phyloP scores from a whole-genome alignment of 2,888 invertebrate species.

The Amiota minor region DNA sequence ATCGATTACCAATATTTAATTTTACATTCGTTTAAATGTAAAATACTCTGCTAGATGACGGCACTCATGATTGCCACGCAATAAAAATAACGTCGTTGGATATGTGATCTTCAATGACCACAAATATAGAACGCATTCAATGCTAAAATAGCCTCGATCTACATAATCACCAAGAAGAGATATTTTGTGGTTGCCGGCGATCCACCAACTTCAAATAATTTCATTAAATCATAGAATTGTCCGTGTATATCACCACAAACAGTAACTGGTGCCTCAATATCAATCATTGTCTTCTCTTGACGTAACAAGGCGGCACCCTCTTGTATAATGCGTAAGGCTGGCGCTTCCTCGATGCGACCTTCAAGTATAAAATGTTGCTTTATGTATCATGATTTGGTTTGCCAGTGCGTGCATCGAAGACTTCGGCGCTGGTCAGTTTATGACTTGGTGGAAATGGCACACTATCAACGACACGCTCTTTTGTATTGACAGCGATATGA shows the following conservation, averaged over 20 bases:
- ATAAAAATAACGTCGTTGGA: conserved; percentile 97
- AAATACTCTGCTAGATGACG: conserved; percentile 99
- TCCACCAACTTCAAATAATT: conserved; percentile 99
- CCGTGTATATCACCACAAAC: conserved; percentile 99
- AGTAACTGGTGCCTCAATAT: conserved; percentile 99
- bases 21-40: conserved; percentile 99
- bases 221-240: conserved; percentile 99
- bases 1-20: conserved; percentile 99
- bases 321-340: conserved; percentile 97
- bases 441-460: conserved; percentile 99
- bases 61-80: conserved; percentile 99
- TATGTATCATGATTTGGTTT: conserved; percentile 96
- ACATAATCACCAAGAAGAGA: conserved; percentile 99
- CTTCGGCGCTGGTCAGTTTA: conserved; percentile 95
- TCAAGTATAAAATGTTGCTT: conserved; percentile 99
- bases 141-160: conserved; percentile 93
- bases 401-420: conserved; percentile 94
- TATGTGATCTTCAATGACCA: conserved; percentile 99
- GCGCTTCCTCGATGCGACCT: conserved; percentile 98
- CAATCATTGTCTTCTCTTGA: conserved; percentile 99
- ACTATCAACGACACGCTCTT: conserved; percentile 76
- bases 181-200: conserved; percentile 98
- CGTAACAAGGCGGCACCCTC: conserved; percentile 92
- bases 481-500: conserved; percentile 47
- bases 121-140: conserved; percentile 96